Evolutionary conservation across 2,888 invertebrate genomes (phyloP).

Genomic region (Caenorhabditis sinica): DNA sequence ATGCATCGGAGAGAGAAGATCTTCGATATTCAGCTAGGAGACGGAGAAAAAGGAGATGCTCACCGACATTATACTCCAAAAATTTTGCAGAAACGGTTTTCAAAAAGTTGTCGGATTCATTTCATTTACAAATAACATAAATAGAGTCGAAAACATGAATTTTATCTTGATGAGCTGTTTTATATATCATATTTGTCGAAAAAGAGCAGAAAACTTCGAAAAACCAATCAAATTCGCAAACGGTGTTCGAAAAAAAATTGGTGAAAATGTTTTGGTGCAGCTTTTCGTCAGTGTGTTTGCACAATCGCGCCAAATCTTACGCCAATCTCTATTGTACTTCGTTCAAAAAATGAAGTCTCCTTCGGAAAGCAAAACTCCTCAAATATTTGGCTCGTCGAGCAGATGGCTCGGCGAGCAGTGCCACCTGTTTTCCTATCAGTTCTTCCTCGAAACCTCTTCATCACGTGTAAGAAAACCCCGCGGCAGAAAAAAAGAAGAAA

Average conservation of each 20-base stretch:
- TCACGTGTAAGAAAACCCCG: constrained; percentile 31
- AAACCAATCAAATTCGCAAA: background rate
- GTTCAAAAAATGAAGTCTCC: background rate
- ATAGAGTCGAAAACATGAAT: background rate
- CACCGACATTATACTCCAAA: too few relatives aligned
- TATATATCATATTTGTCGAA: background rate
- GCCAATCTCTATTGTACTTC: constrained; percentile 23
- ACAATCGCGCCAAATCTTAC: constrained; percentile 22
- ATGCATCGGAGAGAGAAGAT: too few relatives aligned
- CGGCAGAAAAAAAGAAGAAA: constrained; percentile 15
- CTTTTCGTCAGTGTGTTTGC: constrained; percentile 32
- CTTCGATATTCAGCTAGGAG: background rate
- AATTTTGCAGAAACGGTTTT: too few relatives aligned
- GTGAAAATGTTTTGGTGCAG: constrained; percentile 11
- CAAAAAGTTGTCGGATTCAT: too few relatives aligned
- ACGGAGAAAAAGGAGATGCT: too few relatives aligned
- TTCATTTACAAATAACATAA: too few relatives aligned
- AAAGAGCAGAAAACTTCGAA: background rate
- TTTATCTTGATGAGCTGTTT: too few relatives aligned
- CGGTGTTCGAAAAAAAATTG: background rate
- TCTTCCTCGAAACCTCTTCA: constrained; percentile 8
- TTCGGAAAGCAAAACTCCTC: constrained; percentile 24
- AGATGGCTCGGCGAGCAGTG: constrained; percentile 37
- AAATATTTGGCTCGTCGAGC: constrained; percentile 40
- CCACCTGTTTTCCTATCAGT: constrained; percentile 37